Evolutionary conservation across 2,113 vertebrate species (phyloP).

Genomic region (Osmerus mordax): DNA sequence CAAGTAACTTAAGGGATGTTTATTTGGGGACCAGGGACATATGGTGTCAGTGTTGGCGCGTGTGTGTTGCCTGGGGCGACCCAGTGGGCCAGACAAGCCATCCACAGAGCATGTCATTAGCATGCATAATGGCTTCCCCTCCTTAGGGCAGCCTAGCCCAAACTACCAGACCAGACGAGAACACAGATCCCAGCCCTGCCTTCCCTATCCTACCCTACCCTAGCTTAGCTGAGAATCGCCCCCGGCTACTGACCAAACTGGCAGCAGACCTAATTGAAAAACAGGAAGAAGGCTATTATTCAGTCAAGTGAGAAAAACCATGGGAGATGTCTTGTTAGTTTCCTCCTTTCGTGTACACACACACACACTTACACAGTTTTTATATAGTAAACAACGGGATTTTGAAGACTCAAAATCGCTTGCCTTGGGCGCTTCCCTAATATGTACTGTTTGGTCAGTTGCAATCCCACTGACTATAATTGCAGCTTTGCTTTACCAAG

Average conservation of each 20-base stretch:
- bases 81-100: constrained; percentile 10
- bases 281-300: neutral
- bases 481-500: neutral
- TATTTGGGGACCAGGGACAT: neutral
- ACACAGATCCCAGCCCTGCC: neutral
- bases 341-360: neutral
- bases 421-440: neutral
- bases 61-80: constrained; percentile 15
- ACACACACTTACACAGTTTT: neutral
- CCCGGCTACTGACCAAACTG: neutral
- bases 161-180: constrained; percentile 3
- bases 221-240: neutral
- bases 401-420: neutral
- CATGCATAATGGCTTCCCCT: neutral
- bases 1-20: constrained; percentile 10
- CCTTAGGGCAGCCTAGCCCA: neutral
- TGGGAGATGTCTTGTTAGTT: neutral
- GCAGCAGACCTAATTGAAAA: constrained; percentile 2
- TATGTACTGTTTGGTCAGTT: neutral
- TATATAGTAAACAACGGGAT: neutral
- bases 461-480: constrained; percentile 18
- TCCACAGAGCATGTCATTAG: constrained; percentile 30
- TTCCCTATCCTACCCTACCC: no score
- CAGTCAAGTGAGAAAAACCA: neutral
- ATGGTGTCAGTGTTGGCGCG: constrained; percentile 11